Evolutionary conservation across 2,113 vertebrate species (phyloP).

Genomic region (Pseudois nayaur): DNA sequence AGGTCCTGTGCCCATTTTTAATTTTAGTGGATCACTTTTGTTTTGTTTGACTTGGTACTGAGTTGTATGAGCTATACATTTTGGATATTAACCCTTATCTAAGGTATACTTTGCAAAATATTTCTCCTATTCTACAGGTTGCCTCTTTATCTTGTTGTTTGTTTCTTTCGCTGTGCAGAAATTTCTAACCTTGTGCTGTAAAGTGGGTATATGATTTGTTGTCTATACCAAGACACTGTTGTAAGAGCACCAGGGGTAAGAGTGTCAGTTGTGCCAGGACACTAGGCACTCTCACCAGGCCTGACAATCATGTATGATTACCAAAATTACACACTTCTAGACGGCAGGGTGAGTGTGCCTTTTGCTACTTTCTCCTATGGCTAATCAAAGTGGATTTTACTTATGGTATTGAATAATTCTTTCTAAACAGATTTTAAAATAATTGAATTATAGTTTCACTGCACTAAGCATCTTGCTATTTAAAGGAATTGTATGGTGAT

Average conservation of each 20-base stretch:
- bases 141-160: background rate
- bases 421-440: conserved; percentile 41
- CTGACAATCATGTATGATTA: no score
- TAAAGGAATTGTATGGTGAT: conserved; percentile 7
- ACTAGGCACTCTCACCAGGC: background rate
- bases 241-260: background rate
- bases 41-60: background rate
- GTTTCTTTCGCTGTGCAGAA: background rate
- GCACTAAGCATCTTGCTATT: conserved; percentile 32
- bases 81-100: background rate
- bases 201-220: background rate
- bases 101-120: background rate
- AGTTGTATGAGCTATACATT: background rate
- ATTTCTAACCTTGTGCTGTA: no score
- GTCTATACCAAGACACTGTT: background rate
- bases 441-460: conserved; percentile 55
- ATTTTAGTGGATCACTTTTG: background rate
- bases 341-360: background rate
- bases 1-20: background rate
- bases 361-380: background rate
- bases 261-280: background rate
- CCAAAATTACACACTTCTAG: background rate
- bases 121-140: background rate
- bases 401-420: conserved; percentile 30
- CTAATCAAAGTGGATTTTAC: conserved; percentile 28